Evolutionary conservation across 2,888 invertebrate species (phyloP).

Genomic region (Caprella mutica): DNA sequence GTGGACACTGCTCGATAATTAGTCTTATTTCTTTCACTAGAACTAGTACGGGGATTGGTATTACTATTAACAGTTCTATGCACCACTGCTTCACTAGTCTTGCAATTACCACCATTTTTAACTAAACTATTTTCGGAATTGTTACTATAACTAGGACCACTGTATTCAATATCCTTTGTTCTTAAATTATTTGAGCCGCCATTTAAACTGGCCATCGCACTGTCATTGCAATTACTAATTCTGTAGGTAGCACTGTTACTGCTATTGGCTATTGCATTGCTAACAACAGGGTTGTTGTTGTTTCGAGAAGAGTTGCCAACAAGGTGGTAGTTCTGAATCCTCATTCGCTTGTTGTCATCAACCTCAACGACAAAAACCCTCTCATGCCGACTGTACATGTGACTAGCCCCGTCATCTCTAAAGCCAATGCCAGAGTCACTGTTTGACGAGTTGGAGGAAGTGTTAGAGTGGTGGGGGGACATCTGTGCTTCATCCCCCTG

Average conservation of each 20-base stretch:
- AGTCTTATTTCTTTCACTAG: neutral
- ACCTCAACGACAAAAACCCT: conserved; percentile 38
- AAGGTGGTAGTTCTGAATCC: conserved; percentile 24
- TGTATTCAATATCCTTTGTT: no score
- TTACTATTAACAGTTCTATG: conserved; percentile 2
- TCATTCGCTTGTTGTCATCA: conserved; percentile 30
- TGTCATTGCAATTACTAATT: conserved; percentile 9
- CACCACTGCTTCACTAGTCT: no score
- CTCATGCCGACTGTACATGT: conserved; percentile 36
- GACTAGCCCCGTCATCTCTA: conserved; percentile 57
- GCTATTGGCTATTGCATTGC: conserved; percentile 14
- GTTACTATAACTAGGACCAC: no score
- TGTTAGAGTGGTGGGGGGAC: conserved; percentile 35
- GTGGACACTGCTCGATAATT: conserved; percentile 6
- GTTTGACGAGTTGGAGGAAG: conserved; percentile 53
- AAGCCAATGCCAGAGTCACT: conserved; percentile 93
- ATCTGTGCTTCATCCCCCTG: conserved; percentile 34
- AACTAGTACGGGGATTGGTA: conserved; percentile 8
- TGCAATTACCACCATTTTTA: neutral
- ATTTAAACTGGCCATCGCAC: conserved; percentile 10
- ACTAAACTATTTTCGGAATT: no score
- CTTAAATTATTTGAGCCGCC: no score
- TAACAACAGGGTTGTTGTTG: conserved; percentile 15
- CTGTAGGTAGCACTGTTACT: conserved; percentile 16
- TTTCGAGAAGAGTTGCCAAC: conserved; percentile 7